Evolutionary conservation across 2,888 invertebrate genomes (phyloP), one percentile per base, ranked within the genome.

Genomic region (Tetranychus truncatus): DNA sequence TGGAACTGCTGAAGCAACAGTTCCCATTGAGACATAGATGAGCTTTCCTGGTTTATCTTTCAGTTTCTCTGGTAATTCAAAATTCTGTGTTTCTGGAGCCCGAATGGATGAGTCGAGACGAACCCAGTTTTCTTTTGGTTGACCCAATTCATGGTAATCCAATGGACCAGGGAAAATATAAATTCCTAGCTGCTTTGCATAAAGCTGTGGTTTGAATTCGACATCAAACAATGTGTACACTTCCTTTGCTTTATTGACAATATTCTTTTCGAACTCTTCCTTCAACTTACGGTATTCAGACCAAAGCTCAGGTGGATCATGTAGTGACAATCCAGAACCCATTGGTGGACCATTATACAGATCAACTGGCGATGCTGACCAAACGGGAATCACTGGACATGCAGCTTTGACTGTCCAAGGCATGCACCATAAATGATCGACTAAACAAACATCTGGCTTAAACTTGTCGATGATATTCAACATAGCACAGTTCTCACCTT

Each of bases 371-470:
- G 66, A 45, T 1, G n/a, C 18, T 34, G 74, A 67, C 11, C 6
- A 18, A 6, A 74, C 15, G 1, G 34, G 20, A 74, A 74, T 66
- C 74, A 66, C 66, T 1, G 74, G 74, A 34, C 65, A 34, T 9
- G 45, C 8, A 1, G 74, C 74, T 15, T 44, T 44, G 45, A 66
- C 65, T 1, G 66, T 65, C 24, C 67, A 66, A 6, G 74, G 74
- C 7, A 20, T 74, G 0, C 2, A 1, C 3, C 20, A 9, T 9
- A 46, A 11, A 11, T 20, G n/a, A 21, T 74, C 74, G 0, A 11
- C 20, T 21, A 74, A 34, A 21, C 66, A 67, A 1, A 71, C 71
- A 20, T 74, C 74, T 6, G 74, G 71, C 21, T 74, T 74, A 1
- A 74, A 20, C n/a, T 45, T 24, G 0, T 45, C 45, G 1, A 74